Evolutionary conservation across 2,797 vertebrate species (phyloP).

Genomic region (Carduelis carduelis): DNA sequence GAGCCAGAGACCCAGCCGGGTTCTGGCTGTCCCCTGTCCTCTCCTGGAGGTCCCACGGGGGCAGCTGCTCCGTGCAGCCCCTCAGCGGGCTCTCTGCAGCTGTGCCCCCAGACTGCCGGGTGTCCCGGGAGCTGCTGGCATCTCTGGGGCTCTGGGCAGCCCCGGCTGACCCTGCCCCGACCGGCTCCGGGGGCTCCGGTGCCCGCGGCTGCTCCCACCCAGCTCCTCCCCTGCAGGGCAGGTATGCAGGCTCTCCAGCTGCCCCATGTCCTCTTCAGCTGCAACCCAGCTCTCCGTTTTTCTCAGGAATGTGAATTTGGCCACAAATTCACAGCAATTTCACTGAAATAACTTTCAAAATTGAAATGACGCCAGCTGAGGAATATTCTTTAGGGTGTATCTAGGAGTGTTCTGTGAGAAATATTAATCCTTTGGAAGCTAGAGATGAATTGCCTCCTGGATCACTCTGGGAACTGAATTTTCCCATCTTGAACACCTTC

Average conservation of each 20-base stretch:
- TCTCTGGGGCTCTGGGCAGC: background rate
- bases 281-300: background rate
- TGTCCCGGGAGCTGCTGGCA: background rate
- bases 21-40: background rate
- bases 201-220: background rate
- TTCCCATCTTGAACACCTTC: background rate
- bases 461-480: background rate
- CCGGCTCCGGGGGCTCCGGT: background rate
- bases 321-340: background rate
- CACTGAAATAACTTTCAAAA: background rate
- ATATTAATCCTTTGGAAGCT: background rate
- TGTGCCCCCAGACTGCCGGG: background rate
- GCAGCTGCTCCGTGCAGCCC: background rate
- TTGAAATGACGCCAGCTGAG: background rate
- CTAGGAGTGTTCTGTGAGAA: constrained; percentile 8
- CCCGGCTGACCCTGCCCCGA: background rate
- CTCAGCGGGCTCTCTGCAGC: background rate
- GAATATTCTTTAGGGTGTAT: background rate
- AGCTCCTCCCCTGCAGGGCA: background rate
- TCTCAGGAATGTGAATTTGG: background rate
- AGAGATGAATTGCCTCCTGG: background rate
- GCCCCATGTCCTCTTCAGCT: background rate
- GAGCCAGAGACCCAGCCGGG: background rate
- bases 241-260: constrained; percentile 4
- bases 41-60: background rate